Conservation (phyloP, 1,140 invertebrate genomes). For the Pseudobourletiella spinata region DNA sequence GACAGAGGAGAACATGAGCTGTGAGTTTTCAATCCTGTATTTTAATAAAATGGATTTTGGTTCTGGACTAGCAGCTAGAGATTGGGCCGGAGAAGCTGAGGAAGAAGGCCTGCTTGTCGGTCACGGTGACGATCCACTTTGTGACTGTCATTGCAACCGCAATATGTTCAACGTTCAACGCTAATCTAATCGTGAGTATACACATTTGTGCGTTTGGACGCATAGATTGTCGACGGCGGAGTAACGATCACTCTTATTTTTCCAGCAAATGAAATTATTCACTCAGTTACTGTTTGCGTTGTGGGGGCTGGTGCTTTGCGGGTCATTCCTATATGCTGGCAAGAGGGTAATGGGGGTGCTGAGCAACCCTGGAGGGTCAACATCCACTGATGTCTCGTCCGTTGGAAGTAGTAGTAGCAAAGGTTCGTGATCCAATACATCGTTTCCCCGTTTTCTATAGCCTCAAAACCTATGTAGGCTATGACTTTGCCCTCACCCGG, state of each 20-base stretch:
- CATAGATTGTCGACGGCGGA: background rate
- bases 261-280: slow-evolving; percentile 46
- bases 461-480: too few species aligned
- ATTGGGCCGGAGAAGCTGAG: slow-evolving; percentile 47
- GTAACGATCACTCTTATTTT: background rate
- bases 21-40: too few species aligned
- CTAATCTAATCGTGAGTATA: slow-evolving; percentile 43
- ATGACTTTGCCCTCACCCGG: too few species aligned
- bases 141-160: slow-evolving; percentile 48
- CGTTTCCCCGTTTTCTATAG: too few species aligned
- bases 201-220: background rate
- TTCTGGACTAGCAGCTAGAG: slow-evolving; percentile 43
- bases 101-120: slow-evolving; percentile 48
- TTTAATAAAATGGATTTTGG: background rate
- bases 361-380: slow-evolving; percentile 19
- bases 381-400: slow-evolving; percentile 23
- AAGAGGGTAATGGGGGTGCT: slow-evolving; percentile 28
- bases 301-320: slow-evolving; percentile 50
- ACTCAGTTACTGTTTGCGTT: slow-evolving; percentile 50
- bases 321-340: slow-evolving; percentile 49
- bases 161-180: slow-evolving; percentile 46
- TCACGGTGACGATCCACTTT: slow-evolving; percentile 52
- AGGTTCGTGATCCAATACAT: slow-evolving; percentile 25
- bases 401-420: slow-evolving; percentile 34
- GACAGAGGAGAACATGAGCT: too few species aligned